Percentiles rank a stretch among this genome's conserved stretches.
Conservation (phyloP, 2,888 invertebrate genomes). For the Catocala sponsa region DNA sequence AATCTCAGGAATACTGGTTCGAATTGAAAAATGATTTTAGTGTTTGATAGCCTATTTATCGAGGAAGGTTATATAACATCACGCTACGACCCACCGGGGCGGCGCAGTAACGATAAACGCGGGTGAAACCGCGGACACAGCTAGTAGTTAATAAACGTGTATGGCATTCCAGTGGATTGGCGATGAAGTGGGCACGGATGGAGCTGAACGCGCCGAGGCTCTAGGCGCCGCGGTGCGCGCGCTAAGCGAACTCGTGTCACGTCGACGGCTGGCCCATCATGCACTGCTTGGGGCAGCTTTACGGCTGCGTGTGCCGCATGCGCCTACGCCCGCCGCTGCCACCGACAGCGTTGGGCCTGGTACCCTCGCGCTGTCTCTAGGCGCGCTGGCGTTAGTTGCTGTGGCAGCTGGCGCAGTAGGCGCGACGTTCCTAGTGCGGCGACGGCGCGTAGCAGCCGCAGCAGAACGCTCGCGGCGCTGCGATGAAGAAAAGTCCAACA, state of each 20-base stretch:
- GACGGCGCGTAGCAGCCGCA: slow-evolving; percentile 75
- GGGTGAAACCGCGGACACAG: too few species aligned
- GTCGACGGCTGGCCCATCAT: slow-evolving; percentile 75
- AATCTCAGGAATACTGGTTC: too few species aligned
- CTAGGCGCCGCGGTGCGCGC: slow-evolving; percentile 73
- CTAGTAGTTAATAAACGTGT: too few species aligned
- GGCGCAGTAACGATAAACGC: too few species aligned
- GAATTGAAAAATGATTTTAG: too few species aligned
- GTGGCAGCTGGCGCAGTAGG: slow-evolving; percentile 71
- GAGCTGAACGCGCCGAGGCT: slow-evolving; percentile 60
- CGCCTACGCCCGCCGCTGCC: slow-evolving; percentile 65
- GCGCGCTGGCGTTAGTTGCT: slow-evolving; percentile 51
- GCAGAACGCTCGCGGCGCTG: slow-evolving; percentile 89
- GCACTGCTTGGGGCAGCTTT: slow-evolving; percentile 77
- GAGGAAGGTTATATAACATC: too few species aligned
- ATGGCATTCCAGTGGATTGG: slow-evolving; percentile 73
- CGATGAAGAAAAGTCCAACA: slow-evolving; percentile 96
- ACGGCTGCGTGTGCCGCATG: slow-evolving; percentile 69
- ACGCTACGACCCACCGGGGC: too few species aligned
- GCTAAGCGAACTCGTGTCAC: slow-evolving; percentile 75
- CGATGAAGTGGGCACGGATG: slow-evolving; percentile 71
- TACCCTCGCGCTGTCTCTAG: slow-evolving; percentile 23
- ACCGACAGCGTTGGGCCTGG: slow-evolving; percentile 68
- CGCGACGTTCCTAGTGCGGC: slow-evolving; percentile 58
- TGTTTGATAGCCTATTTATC: too few species aligned